Evolutionary conservation across 2,888 invertebrate species (phyloP).

Genomic region (Camponotus fellah): DNA sequence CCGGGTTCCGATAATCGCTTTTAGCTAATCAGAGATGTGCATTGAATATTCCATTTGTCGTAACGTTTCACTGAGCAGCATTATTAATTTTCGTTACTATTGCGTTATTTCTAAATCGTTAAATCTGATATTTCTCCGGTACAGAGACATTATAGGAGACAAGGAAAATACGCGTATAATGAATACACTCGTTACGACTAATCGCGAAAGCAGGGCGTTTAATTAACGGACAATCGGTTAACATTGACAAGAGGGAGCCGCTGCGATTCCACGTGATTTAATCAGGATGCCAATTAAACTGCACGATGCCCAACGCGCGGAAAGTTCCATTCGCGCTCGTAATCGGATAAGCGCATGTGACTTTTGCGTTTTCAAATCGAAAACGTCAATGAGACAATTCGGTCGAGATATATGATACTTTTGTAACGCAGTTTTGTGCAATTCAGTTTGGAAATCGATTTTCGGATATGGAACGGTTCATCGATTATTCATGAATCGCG

Average conservation of each 20-base stretch:
- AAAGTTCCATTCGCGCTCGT: conserved; percentile 40
- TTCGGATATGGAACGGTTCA: conserved; percentile 13
- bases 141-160: conserved; percentile 10
- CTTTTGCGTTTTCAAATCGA: conserved; percentile 28
- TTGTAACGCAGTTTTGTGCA: background rate
- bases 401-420: conserved; percentile 11
- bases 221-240: conserved; percentile 70
- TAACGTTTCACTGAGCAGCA: conserved; percentile 3
- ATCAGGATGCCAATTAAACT: conserved; percentile 59
- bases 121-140: background rate
- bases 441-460: conserved; percentile 8
- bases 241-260: conserved; percentile 41
- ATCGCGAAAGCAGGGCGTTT: conserved; percentile 50
- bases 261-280: conserved; percentile 65
- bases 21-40: conserved; percentile 35
- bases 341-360: conserved; percentile 61
- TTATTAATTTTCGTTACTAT: conserved; percentile 31
- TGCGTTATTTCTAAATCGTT: conserved; percentile 9
- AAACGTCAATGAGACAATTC: conserved; percentile 35
- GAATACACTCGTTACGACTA: conserved; percentile 38
- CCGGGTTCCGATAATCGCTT: conserved; percentile 14
- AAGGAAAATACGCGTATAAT: conserved; percentile 16
- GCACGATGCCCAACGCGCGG: conserved; percentile 11
- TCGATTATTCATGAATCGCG: conserved; percentile 40
- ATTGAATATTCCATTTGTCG: conserved; percentile 15